Evolutionary conservation across 2,113 vertebrate genomes (phyloP).

Genomic region (Herpetotheres cachinnans): DNA sequence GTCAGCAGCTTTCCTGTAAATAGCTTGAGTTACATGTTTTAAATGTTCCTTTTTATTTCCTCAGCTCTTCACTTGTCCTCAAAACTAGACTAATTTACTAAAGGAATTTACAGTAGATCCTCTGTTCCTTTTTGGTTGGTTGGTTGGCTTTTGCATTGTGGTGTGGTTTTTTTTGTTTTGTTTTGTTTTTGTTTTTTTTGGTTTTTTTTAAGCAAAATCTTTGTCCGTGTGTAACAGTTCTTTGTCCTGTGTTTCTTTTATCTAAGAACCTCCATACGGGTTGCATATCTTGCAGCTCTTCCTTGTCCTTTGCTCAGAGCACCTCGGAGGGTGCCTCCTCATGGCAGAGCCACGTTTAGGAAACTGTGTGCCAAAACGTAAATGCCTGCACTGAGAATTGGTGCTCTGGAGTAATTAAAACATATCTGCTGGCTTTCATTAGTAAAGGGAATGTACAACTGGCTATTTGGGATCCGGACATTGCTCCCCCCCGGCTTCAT

Average conservation of each 20-base stretch:
- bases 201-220: neutral
- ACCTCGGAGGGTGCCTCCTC: neutral
- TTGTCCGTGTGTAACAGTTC: neutral
- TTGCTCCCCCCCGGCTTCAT: neutral
- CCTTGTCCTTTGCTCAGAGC: neutral
- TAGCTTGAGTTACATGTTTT: neutral
- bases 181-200: neutral
- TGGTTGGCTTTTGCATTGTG: neutral
- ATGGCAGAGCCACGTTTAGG: fast-evolving
- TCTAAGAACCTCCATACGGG: neutral
- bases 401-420: neutral
- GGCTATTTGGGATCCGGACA: neutral
- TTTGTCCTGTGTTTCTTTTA: neutral
- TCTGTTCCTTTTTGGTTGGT: neutral
- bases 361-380: neutral
- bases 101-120: neutral
- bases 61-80: neutral
- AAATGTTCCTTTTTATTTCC: neutral
- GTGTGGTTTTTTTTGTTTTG: neutral
- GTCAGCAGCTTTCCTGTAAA: neutral
- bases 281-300: neutral
- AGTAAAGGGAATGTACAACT: neutral
- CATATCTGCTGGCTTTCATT: neutral
- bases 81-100: neutral
- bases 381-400: neutral